These are phyloP conservation scores for Philantomba maxwellii DNA, from an alignment of 2,113 vertebrate genomes.

Conservation along the genomic window DNA sequence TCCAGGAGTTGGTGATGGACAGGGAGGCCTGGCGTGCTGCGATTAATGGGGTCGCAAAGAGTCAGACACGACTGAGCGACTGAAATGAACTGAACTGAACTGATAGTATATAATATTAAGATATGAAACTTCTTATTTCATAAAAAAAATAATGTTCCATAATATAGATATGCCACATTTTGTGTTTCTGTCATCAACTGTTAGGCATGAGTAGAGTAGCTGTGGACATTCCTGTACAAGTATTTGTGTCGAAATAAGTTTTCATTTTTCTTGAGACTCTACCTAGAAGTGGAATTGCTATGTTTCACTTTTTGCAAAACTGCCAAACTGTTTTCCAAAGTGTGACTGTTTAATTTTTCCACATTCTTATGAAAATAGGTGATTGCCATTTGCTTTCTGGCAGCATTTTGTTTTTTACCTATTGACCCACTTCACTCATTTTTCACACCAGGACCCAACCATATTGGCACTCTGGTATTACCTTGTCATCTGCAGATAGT, in stretches of 20 bases:
- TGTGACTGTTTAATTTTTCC: not conserved
- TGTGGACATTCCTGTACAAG: not conserved
- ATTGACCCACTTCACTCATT: not conserved
- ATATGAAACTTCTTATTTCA: not conserved
- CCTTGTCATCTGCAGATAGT: not conserved
- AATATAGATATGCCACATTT: not conserved
- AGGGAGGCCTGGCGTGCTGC: no score
- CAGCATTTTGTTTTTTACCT: not conserved
- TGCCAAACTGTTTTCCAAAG: not conserved
- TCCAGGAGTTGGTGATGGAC: no score
- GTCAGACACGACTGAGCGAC: no score
- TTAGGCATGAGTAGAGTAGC: not conserved
- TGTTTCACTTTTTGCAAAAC: not conserved
- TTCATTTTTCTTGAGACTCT: not conserved
- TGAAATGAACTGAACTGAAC: no score
- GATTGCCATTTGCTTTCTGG: not conserved
- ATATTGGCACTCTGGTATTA: not conserved
- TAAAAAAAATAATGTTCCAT: not conserved
- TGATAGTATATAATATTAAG: not conserved
- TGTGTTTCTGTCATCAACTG: not conserved
- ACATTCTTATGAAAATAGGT: not conserved
- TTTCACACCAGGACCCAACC: not conserved
- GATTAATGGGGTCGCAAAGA: no score
- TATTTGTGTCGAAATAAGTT: not conserved
- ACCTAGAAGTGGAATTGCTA: not conserved